Evolutionary conservation across 2,888 invertebrate species (phyloP).

Genomic region (Ectobius pallidus): DNA sequence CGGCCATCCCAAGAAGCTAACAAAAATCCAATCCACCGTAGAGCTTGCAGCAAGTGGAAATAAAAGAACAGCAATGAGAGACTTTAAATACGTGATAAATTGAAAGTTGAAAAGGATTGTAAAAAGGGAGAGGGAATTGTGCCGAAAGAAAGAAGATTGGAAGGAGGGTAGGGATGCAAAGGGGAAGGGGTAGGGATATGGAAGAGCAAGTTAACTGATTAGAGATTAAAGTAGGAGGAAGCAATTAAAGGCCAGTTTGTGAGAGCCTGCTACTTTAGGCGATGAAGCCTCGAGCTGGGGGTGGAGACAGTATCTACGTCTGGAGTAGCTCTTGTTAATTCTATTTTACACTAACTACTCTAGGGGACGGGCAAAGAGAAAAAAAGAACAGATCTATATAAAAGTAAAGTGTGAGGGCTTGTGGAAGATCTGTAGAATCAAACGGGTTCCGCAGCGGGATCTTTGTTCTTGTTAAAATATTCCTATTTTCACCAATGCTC

Average conservation of each 20-base stretch:
- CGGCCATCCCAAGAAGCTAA: background rate
- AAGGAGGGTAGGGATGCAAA: background rate
- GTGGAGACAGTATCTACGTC: slow-evolving; percentile 11
- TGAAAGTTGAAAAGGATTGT: slow-evolving; percentile 35
- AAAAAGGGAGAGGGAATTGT: slow-evolving; percentile 11
- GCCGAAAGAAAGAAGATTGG: background rate
- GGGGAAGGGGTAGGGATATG: background rate
- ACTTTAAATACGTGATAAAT: slow-evolving; percentile 37
- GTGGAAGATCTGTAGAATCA: background rate
- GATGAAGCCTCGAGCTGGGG: slow-evolving; percentile 6
- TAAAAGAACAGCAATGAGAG: slow-evolving; percentile 29
- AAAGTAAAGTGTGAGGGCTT: background rate
- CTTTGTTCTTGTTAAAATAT: too few species aligned
- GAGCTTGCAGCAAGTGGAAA: slow-evolving; percentile 29
- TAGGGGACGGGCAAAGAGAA: background rate
- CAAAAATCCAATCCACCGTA: slow-evolving; percentile 33
- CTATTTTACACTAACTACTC: slow-evolving; percentile 22
- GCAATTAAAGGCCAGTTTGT: slow-evolving; percentile 26
- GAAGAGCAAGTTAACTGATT: slow-evolving; percentile 23
- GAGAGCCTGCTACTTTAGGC: slow-evolving; percentile 19
- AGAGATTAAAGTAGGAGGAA: slow-evolving; percentile 30
- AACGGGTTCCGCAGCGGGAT: too few species aligned
- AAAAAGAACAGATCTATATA: slow-evolving; percentile 8
- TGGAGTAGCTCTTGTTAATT: slow-evolving; percentile 25
- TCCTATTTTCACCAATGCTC: too few species aligned